Base-by-base conservation (phyloP, 2,797 vertebrate genomes). In the Alfaro cultratus region DNA sequence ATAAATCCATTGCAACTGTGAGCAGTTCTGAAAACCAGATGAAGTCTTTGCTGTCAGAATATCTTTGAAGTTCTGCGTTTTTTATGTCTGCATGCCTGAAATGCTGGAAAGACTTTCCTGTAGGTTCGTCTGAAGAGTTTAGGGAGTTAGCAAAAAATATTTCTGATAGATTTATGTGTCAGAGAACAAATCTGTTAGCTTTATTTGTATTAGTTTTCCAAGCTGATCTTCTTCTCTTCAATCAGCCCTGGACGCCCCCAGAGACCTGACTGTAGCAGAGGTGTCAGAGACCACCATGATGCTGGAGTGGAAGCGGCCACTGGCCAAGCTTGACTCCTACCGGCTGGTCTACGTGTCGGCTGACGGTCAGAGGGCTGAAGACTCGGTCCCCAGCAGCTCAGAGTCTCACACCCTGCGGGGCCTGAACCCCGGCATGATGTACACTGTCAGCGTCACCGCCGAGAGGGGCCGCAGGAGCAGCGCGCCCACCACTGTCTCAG, bases 211-310 rank as follows among this genome's bases (percentile, higher is more conserved):
- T 26, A 53, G 51, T 47, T 34, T 45, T 36, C 2, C 23, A 45
- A 47, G n/a, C 15, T 6, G 4, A 68, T 64, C 9, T 6, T 29
- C 29, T 51, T 60, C 62, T 39, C n/a, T 46, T 67, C 45, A 5
- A n/a, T 62, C 26, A 99, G 98, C 98, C 8, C 90, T 99, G 21
- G 98, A 99, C 67, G 94, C 96, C 47, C 98, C 98, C 70, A 99
- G 95, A 83, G 96, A 97, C 71, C 90, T 99, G 90, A 94, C 92
- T 11, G 95, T 96, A 49, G 93, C 90, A 0, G 95, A 96, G 47
- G 94, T 95, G 67, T 95, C 96, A 0, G 98, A 98, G 85, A 97
- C 95, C 81, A 97, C 96, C 1, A 76, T 99, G 80, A 88, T 91
- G 45, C 87, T 99, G 67, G 91, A 91, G 81, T 99, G 98, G 98